These are phyloP conservation scores for Gavialis gangeticus DNA, from an alignment of 2,113 vertebrate genomes.

Conservation along the genomic window DNA sequence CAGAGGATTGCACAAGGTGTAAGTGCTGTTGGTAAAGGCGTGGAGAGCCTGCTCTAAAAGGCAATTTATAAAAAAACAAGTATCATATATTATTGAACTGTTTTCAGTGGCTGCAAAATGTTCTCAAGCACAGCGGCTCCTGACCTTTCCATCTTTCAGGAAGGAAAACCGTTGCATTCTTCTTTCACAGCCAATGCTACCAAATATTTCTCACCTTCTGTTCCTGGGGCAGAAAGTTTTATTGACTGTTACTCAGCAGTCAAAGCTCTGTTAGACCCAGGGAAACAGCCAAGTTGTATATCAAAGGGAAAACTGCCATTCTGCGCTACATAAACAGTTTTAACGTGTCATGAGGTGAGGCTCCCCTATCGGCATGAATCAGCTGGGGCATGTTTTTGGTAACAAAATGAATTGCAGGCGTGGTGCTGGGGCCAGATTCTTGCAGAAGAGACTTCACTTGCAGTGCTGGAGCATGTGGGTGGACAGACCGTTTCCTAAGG, in stretches of 20 bases:
- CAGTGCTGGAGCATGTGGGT: neutral
- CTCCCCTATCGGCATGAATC: neutral
- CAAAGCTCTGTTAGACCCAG: accelerated
- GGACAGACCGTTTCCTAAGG: neutral
- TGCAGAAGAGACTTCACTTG: neutral
- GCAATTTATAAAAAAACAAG: neutral
- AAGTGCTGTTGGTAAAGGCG: neutral
- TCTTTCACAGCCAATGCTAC: neutral
- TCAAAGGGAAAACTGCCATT: accelerated
- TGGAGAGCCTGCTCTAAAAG: neutral
- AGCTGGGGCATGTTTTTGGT: neutral
- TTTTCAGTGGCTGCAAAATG: neutral
- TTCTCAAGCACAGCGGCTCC: neutral
- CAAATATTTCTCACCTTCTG: neutral
- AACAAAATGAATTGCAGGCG: neutral
- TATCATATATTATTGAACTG: neutral
- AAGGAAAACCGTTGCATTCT: neutral
- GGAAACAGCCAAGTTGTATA: accelerated
- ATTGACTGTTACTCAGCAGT: accelerated
- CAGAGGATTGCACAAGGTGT: too few species aligned
- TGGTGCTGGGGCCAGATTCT: neutral
- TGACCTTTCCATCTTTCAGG: neutral
- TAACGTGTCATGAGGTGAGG: neutral
- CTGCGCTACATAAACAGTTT: neutral
- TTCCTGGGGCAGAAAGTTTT: accelerated